Percentiles rank a stretch among this genome's conserved stretches.
Evolutionary conservation across 2,113 vertebrate species (phyloP).

Genomic region (Neogobius melanostomus): DNA sequence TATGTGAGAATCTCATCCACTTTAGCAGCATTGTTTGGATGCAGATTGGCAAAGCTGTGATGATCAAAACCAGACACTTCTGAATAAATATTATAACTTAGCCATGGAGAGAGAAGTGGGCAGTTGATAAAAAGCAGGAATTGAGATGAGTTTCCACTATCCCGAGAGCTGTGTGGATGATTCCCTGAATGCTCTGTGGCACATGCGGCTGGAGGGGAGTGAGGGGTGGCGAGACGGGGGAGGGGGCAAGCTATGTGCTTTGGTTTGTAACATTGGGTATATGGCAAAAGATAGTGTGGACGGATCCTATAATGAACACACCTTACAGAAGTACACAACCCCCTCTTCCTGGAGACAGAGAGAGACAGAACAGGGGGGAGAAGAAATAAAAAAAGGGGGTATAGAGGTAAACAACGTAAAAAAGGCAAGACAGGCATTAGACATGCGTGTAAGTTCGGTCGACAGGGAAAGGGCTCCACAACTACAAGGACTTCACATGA

Average conservation of each 20-base stretch:
- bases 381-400: conserved; percentile 63
- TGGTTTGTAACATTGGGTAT: conserved; percentile 53
- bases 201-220: conserved; percentile 70
- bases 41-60: conserved; percentile 31
- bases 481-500: conserved; percentile 18
- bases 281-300: conserved; percentile 61
- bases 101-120: conserved; percentile 35
- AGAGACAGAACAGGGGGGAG: conserved; percentile 72
- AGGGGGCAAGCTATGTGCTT: conserved; percentile 54
- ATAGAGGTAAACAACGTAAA: conserved; percentile 84
- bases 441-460: conserved; percentile 60
- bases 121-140: conserved; percentile 31
- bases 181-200: conserved; percentile 66
- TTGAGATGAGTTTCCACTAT: conserved; percentile 53
- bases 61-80: conserved; percentile 39
- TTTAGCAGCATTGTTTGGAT: conserved; percentile 38
- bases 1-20: conserved; percentile 50
- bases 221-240: conserved; percentile 35
- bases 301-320: conserved; percentile 82
- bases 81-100: conserved; percentile 49
- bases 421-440: conserved; percentile 69
- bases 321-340: conserved; percentile 98
- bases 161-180: conserved; percentile 49
- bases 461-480: conserved; percentile 28
- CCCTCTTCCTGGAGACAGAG: conserved; percentile 93